phyloP scores from a whole-genome alignment of 2,888 invertebrate genomes.

The Cactoblastis cactorum region DNA sequence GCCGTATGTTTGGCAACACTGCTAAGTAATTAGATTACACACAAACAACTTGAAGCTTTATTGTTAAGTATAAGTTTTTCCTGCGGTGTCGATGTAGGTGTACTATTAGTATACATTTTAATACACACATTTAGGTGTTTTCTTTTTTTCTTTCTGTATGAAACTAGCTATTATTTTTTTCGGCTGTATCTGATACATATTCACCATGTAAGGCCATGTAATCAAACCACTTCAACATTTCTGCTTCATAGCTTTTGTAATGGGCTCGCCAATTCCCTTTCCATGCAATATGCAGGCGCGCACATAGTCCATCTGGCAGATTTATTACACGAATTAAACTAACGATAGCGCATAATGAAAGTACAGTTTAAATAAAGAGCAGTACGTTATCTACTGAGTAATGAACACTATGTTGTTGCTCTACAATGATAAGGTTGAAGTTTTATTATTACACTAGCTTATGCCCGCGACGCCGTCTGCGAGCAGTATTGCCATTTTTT shows the following conservation, averaged over 20 bases:
- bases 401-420: neutral
- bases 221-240: neutral
- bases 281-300: slow-evolving; percentile 8
- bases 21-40: too few species aligned
- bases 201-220: neutral
- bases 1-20: too few species aligned
- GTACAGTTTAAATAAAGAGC: slow-evolving; percentile 4
- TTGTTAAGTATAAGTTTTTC: too few species aligned
- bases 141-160: too few species aligned
- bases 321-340: slow-evolving; percentile 10
- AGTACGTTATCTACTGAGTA: neutral
- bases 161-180: too few species aligned
- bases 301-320: slow-evolving; percentile 9
- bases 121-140: too few species aligned
- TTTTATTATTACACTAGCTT: neutral
- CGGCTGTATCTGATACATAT: neutral
- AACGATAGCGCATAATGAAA: slow-evolving; percentile 13
- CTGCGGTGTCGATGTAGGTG: too few species aligned
- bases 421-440: neutral
- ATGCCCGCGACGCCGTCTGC: too few species aligned
- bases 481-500: too few species aligned
- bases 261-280: neutral
- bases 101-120: too few species aligned
- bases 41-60: too few species aligned
- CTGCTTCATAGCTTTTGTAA: neutral